These are phyloP conservation scores for Hirtodrosophila alboralis DNA, from an alignment of 2,888 invertebrate species.

Conservation along the genomic window DNA sequence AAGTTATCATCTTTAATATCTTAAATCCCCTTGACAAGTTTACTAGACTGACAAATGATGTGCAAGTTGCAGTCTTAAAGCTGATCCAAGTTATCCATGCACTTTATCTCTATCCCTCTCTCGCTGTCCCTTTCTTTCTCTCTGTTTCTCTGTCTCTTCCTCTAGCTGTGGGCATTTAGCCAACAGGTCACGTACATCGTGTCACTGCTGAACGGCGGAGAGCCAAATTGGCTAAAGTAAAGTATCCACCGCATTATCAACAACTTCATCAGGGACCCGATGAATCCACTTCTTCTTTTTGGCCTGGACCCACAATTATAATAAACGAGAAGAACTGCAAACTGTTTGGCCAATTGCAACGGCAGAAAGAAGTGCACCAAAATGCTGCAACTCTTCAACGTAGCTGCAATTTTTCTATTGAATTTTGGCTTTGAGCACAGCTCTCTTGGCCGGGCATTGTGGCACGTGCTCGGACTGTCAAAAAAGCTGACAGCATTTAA, in stretches of 20 bases:
- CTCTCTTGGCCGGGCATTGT: conserved; percentile 55
- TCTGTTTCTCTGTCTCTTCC: conserved; percentile 12
- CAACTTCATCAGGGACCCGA: conserved; percentile 65
- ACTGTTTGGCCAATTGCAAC: conserved; percentile 51
- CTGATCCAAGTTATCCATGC: conserved; percentile 39
- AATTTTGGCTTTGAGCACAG: conserved; percentile 62
- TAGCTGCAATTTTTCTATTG: conserved; percentile 68
- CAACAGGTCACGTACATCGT: conserved; percentile 72
- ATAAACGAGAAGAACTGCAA: conserved; percentile 60
- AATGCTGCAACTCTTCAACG: conserved; percentile 47
- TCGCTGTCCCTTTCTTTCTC: conserved; percentile 11
- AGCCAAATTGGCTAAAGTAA: conserved; percentile 75
- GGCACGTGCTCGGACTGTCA: conserved; percentile 69
- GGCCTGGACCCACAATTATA: conserved; percentile 59
- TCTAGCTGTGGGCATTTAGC: conserved; percentile 53
- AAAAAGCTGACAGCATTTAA: conserved; percentile 42
- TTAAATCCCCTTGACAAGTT: conserved; percentile 25
- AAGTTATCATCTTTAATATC: conserved; percentile 12
- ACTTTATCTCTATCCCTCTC: background rate
- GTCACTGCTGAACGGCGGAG: conserved; percentile 75
- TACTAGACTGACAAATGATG: conserved; percentile 53
- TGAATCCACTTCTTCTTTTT: conserved; percentile 23
- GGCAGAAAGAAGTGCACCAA: conserved; percentile 38
- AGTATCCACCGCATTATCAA: conserved; percentile 74
- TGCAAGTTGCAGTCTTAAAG: conserved; percentile 55